phyloP scores from a whole-genome alignment of 2,797 vertebrate species.

The Rousettus madagascariensis region DNA sequence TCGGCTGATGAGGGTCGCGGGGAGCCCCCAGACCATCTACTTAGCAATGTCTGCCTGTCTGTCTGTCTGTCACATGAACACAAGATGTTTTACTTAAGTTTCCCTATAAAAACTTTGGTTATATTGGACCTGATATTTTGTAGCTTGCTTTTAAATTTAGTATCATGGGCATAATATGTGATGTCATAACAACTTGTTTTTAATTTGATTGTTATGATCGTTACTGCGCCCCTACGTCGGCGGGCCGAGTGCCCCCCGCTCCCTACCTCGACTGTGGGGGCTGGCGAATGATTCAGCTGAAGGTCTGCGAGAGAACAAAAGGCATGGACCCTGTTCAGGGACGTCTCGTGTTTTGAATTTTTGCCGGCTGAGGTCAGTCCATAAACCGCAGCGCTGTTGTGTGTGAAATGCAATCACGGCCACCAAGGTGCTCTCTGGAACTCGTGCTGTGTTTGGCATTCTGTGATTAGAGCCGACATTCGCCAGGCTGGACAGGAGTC shows the following conservation, averaged over 20 bases:
- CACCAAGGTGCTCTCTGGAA: constrained; percentile 68
- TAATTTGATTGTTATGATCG: neutral
- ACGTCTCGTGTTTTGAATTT: constrained; percentile 72
- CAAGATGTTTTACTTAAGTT: neutral
- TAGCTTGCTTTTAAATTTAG: neutral
- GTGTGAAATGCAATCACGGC: constrained; percentile 63
- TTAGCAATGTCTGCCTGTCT: neutral
- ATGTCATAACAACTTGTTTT: neutral
- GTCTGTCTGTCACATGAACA: neutral
- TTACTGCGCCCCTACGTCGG: neutral
- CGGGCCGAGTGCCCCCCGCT: neutral
- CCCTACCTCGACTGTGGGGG: constrained; percentile 2
- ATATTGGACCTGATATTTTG: neutral
- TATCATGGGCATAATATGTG: neutral
- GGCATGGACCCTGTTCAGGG: neutral
- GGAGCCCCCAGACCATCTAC: too few species aligned
- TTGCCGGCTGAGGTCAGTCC: constrained; percentile 58
- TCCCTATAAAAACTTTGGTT: neutral
- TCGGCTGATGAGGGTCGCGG: too few species aligned
- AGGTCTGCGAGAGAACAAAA: constrained; percentile 56
- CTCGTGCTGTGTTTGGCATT: constrained; percentile 63
- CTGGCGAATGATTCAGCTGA: neutral
- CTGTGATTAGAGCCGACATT: constrained; percentile 72
- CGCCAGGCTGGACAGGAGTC: constrained; percentile 58
- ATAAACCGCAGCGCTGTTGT: constrained; percentile 53